These are phyloP conservation scores for Nothoprocta perdicaria DNA, from an alignment of 2,113 vertebrate species.

Conservation along the genomic window DNA sequence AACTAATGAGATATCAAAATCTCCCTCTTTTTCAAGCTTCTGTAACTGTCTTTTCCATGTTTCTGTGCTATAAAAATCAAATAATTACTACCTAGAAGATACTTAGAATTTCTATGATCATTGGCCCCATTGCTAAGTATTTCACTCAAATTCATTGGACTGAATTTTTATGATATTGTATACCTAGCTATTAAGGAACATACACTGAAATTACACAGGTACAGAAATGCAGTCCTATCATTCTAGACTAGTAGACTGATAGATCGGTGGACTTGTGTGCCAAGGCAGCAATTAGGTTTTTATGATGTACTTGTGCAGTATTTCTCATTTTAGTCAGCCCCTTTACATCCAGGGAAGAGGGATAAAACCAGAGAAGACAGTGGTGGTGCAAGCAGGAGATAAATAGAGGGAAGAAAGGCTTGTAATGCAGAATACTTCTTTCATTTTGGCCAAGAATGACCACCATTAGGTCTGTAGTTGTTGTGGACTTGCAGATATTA, in stretches of 20 bases:
- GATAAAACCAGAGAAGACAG: not conserved
- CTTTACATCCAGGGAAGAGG: not conserved
- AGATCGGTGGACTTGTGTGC: not conserved
- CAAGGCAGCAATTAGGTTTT: not conserved
- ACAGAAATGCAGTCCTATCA: not conserved
- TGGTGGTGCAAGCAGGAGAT: not conserved
- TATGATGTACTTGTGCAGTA: not conserved
- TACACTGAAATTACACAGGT: slow-evolving; percentile 17
- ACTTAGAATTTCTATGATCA: not conserved
- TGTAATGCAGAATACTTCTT: not conserved
- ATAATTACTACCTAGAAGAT: not conserved
- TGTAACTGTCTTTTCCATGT: not conserved
- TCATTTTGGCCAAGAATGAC: not conserved
- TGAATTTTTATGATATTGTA: not conserved
- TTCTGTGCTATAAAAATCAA: slow-evolving; percentile 5
- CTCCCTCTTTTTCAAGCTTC: not conserved
- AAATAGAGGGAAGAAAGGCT: not conserved
- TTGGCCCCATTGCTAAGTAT: not conserved
- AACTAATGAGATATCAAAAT: not conserved
- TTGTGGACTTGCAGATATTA: not conserved
- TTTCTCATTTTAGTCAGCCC: not conserved
- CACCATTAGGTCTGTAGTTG: not conserved
- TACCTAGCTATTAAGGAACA: slow-evolving; percentile 28
- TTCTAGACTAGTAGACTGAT: not conserved
- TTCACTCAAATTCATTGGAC: slow-evolving; percentile 25